phyloP scores from a whole-genome alignment of 53 echinoderm and acorn worm species.

The Paracentrotus lividus region DNA sequence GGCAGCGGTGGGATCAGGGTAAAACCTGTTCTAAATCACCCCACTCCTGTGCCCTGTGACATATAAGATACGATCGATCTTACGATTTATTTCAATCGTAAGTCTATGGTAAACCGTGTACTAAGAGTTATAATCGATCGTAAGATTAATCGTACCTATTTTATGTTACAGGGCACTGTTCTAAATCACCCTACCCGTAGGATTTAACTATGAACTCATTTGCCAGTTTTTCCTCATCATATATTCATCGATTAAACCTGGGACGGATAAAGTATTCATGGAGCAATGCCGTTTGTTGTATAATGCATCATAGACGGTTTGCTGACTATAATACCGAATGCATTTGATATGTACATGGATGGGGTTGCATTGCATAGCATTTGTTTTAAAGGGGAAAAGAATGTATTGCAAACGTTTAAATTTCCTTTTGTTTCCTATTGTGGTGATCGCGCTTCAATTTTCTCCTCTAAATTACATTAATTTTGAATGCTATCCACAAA shows the following conservation, averaged over 20 bases:
- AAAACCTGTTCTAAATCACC: constrained; percentile 27
- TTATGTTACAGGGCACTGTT: too few relatives aligned
- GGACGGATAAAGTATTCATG: constrained; percentile 33
- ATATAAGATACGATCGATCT: too few relatives aligned
- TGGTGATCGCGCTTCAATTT: too few relatives aligned
- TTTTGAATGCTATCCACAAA: too few relatives aligned
- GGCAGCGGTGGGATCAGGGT: background rate
- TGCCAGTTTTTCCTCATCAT: constrained; percentile 6
- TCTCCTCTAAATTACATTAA: too few relatives aligned
- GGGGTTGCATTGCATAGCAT: background rate
- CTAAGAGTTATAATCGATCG: too few relatives aligned
- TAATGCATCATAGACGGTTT: background rate
- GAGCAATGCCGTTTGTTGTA: constrained; percentile 41
- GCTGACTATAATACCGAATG: background rate
- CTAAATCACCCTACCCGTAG: background rate
- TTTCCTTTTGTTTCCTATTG: too few relatives aligned
- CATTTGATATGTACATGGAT: background rate
- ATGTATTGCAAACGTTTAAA: too few relatives aligned
- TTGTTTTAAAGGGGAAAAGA: background rate
- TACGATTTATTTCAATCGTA: too few relatives aligned
- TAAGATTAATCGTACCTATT: too few relatives aligned
- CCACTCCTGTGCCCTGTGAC: too few relatives aligned
- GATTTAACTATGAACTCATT: constrained; percentile 35
- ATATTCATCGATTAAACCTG: constrained; percentile 30
- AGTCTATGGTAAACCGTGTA: too few relatives aligned